These are phyloP conservation scores for Sericinus montela DNA, from an alignment of 2,888 invertebrate genomes.

Conservation along the genomic window DNA sequence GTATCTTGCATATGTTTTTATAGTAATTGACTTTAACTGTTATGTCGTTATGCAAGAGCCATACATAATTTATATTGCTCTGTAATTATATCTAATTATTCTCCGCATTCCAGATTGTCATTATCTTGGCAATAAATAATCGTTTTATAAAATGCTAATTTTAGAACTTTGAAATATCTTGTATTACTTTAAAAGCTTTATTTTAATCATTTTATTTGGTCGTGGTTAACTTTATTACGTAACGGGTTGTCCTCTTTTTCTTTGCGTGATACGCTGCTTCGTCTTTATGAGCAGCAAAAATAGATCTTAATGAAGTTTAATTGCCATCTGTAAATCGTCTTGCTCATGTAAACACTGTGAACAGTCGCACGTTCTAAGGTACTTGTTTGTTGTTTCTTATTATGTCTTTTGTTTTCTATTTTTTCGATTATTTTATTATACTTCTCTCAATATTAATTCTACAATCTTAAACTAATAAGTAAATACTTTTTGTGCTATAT, in stretches of 20 bases:
- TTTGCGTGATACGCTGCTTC: constrained; percentile 35
- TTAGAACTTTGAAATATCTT: constrained; percentile 10
- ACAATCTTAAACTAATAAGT: too few relatives aligned
- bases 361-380: not conserved
- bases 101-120: constrained; percentile 42
- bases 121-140: constrained; percentile 32
- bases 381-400: too few relatives aligned
- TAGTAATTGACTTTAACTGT: too few relatives aligned
- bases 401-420: too few relatives aligned
- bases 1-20: not conserved
- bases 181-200: not conserved
- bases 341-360: constrained; percentile 23
- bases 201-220: too few relatives aligned
- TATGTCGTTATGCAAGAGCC: not conserved
- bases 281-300: constrained; percentile 40
- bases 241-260: constrained; percentile 22
- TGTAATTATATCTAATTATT: constrained; percentile 24
- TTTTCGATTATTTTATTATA: too few relatives aligned
- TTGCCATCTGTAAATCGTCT: constrained; percentile 34
- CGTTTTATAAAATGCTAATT: constrained; percentile 11
- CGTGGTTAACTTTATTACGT: constrained; percentile 1
- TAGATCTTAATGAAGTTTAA: constrained; percentile 44
- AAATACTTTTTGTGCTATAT: too few relatives aligned
- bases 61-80: constrained; percentile 12
- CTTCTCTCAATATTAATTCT: too few relatives aligned